Evolutionary conservation across 2,888 invertebrate species (phyloP), one percentile per base, ranked within the genome.

Genomic region (Steinernema carpocapsae): DNA sequence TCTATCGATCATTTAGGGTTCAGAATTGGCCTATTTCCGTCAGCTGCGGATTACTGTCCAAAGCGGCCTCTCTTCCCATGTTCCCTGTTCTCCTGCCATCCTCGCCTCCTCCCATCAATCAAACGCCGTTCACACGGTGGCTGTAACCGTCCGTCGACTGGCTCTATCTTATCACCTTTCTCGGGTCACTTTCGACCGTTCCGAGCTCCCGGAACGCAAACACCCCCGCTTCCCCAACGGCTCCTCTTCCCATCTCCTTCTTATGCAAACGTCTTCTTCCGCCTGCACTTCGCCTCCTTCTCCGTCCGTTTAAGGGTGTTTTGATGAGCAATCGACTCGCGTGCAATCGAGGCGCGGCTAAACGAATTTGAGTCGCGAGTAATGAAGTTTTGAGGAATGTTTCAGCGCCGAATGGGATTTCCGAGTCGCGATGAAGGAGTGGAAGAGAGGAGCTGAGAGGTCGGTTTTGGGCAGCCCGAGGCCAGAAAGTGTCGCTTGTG

Each of bases 321-420:
- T 56, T 56, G 24, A 24, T 19, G 22, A 19, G 24, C 56, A 56
- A 56, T 56, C 56, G 56, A 56, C 24, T 22, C 56, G 56, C 56
- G 43, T n/a, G n/a, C 48, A 48, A 48, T 48, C 48, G 48, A n/a
- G n/a, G n/a, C 56, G 51, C 51, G 24, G 17, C 24, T 56, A 56
- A 56, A 26, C 56, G 56, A 56, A 56, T 56, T 26, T 26, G 56
- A 22, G 56, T 26, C 24, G 51, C 22, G 56, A 22, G 56, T 56
- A 56, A 56, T 56, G 56, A 56, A 26, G 56, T 56, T 56, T 14
- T 26, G 56, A 26, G 56, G 56, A 56, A 56, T 56, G 56, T 56
- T 56, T 56, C 56, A 56, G 22, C n/a, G n/a, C 26, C 56, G 56
- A 22, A 10, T 14, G 56, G 24, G 56, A 56, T 56, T 43, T 43